A percentile compares a stretch with the other conserved stretches of the same genome.
Evolutionary conservation across 2,888 invertebrate species (phyloP).

Genomic region (Cantharis nigra): DNA sequence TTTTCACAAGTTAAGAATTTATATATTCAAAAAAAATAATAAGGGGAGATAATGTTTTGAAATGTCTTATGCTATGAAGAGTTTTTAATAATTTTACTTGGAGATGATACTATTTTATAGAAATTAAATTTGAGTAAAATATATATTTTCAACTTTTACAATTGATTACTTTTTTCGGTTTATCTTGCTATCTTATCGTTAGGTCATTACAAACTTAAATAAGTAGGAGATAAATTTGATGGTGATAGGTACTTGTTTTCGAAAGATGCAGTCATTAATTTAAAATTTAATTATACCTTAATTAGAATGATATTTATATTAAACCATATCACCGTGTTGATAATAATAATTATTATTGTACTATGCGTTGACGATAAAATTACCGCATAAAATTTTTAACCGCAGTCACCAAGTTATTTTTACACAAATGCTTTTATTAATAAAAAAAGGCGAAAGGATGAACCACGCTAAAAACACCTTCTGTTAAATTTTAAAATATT

Average conservation of each 20-base stretch:
- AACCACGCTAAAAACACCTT: too few relatives aligned
- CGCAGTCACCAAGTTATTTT: background rate
- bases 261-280: background rate
- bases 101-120: background rate
- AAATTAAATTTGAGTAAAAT: background rate
- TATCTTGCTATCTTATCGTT: background rate
- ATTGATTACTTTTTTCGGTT: background rate
- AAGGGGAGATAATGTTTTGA: too few relatives aligned
- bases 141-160: background rate
- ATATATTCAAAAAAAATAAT: too few relatives aligned
- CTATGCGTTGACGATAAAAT: background rate
- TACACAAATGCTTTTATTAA: background rate
- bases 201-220: background rate
- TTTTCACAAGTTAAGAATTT: too few relatives aligned
- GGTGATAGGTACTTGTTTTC: background rate
- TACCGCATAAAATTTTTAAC: background rate
- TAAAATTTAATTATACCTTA: background rate
- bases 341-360: too few relatives aligned
- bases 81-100: background rate
- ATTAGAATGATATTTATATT: background rate
- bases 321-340: background rate
- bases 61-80: too few relatives aligned
- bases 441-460: background rate
- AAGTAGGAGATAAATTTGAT: background rate
- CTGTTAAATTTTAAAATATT: too few relatives aligned